phyloP scores from a whole-genome alignment of 2,113 vertebrate species.

The Xiphophorus maculatus region DNA sequence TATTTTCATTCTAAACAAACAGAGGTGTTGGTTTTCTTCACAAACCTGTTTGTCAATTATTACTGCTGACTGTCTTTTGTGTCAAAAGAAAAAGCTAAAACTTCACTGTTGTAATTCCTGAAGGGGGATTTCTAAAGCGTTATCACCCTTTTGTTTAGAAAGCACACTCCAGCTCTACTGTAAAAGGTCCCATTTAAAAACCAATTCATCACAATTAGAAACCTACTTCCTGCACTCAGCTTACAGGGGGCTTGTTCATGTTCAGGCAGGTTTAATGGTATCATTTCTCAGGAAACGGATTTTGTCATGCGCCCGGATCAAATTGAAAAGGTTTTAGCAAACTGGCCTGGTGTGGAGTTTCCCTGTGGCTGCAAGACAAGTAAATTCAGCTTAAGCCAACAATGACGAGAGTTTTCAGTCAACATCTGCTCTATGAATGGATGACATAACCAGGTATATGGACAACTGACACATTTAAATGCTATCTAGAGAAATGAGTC shows the following conservation, averaged over 20 bases:
- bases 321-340: slow-evolving; percentile 28
- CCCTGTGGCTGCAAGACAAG: slow-evolving; percentile 22
- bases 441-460: not conserved
- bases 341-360: slow-evolving; percentile 60
- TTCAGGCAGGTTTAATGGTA: slow-evolving; percentile 9
- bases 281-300: slow-evolving; percentile 45
- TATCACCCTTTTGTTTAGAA: not conserved
- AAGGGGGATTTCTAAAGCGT: not conserved
- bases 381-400: slow-evolving; percentile 20
- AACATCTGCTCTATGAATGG: slow-evolving; percentile 24
- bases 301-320: not conserved
- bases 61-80: not conserved
- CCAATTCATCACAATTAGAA: not conserved
- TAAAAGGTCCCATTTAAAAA: not conserved
- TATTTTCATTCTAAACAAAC: not conserved
- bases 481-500: not conserved
- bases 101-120: not conserved
- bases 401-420: slow-evolving; percentile 9
- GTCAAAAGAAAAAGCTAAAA: not conserved
- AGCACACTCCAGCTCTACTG: not conserved
- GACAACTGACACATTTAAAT: not conserved
- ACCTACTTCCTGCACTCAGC: not conserved
- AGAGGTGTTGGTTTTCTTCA: not conserved
- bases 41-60: not conserved
- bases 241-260: slow-evolving; percentile 3